Evolutionary conservation across 2,113 vertebrate species (phyloP), one percentile per base, ranked within the genome.

Genomic region (Tretioscincus oriximinensis): DNA sequence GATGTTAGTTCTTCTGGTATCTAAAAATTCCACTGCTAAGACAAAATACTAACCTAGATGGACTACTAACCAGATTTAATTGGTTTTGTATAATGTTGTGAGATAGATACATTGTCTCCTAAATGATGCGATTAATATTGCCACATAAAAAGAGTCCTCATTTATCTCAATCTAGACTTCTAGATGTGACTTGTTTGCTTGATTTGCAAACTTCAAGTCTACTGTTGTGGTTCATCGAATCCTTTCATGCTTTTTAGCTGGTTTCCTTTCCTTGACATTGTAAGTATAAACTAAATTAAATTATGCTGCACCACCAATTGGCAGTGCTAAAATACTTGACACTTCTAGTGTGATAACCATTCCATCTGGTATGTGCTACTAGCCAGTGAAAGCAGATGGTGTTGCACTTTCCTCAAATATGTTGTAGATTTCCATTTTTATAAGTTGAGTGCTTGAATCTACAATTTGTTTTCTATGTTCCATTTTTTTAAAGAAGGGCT

Each of bases 391-490:
- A 90, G 91, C 95, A 96, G 94, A 95, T 95, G 95, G 94, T 91
- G 93, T 93, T 96, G 94, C 92, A 94, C 91, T 93, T 95, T 95
- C 89, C 95, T 96, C 94, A 94, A 95, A 93, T 95, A 94, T 94
- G 91, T 93, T 92, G 90, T 41, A 84, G 93, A 77, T 96, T 93
- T 93, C 94, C 90, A 92, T 90, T 94, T 91, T 54, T 75, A 29
- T 88, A 75, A 85, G 75, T 81, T 73, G 51, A 77, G 73, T 84
- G 69, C 54, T 90, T 88, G 87, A 77, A 49, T 88, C 58, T 70
- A 63, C 86, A 86, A 31, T 74, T 86, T 91, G 74, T 76, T 90
- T 90, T 91, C 47, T 86, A 76, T 87, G 81, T 64, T 78, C 54
- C 82, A 2, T 64, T 9, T 64, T 64, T 65, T 65, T 18, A 14